phyloP scores from a whole-genome alignment of 2,797 vertebrate species.

The Sitta carolinensis region DNA sequence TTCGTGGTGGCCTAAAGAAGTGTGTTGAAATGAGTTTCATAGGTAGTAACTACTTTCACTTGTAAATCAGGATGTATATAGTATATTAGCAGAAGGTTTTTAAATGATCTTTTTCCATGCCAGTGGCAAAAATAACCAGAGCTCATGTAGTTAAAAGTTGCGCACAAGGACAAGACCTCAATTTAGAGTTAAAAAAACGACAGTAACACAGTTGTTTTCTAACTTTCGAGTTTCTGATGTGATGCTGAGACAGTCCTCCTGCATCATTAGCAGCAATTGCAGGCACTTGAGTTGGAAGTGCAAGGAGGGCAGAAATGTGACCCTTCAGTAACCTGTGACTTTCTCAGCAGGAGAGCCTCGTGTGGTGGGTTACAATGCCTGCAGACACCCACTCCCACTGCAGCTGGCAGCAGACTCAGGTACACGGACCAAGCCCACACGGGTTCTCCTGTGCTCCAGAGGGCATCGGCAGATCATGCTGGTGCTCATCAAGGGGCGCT shows the following conservation, averaged over 20 bases:
- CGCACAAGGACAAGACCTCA: background rate
- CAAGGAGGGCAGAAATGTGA: background rate
- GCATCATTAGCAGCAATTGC: background rate
- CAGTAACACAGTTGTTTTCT: background rate
- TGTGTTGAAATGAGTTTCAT: background rate
- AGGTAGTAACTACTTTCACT: background rate
- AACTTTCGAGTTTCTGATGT: background rate
- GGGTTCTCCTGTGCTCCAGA: background rate
- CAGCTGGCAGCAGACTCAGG: background rate
- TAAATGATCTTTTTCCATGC: background rate
- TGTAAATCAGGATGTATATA: background rate
- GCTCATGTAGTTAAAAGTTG: background rate
- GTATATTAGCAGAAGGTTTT: background rate
- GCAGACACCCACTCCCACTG: background rate
- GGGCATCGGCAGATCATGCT: fast-evolving
- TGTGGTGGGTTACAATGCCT: background rate
- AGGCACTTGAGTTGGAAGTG: background rate
- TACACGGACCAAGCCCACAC: fast-evolving
- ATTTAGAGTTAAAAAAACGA: background rate
- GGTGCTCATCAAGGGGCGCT: fast-evolving
- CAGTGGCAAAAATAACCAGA: background rate
- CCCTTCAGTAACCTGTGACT: background rate
- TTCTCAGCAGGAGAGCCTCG: background rate
- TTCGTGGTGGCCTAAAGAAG: background rate
- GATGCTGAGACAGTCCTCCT: background rate